Conservation (phyloP, 1,140 invertebrate species). For the Procambarus clarkii region DNA sequence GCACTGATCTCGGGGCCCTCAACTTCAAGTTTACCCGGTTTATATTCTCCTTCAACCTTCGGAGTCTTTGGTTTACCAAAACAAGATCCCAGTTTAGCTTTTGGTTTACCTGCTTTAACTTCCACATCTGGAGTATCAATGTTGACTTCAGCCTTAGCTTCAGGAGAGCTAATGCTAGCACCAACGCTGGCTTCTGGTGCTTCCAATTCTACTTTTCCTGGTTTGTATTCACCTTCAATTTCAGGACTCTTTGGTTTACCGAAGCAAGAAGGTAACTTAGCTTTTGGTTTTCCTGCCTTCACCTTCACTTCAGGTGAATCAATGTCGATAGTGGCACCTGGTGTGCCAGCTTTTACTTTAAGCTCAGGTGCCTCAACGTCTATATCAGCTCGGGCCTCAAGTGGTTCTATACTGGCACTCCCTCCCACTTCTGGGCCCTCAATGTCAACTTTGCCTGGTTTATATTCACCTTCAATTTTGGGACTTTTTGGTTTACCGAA, state of each 20-base stretch:
- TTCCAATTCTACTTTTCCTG: constrained; percentile 8
- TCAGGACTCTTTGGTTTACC: constrained; percentile 46
- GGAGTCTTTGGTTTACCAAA: constrained; percentile 32
- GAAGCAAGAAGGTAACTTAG: constrained; percentile 48
- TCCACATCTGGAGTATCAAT: constrained; percentile 28
- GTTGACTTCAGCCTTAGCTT: constrained; percentile 1
- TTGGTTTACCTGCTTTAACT: constrained; percentile 51
- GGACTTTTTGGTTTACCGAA: constrained; percentile 50
- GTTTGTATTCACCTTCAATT: constrained; percentile 50
- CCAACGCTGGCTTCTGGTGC: constrained; percentile 8
- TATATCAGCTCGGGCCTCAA: constrained; percentile 24
- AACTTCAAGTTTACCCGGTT: constrained; percentile 13
- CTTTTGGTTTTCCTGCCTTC: constrained; percentile 41
- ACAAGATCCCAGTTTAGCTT: constrained; percentile 58
- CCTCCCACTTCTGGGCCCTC: constrained; percentile 23
- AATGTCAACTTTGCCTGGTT: constrained; percentile 17
- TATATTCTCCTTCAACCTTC: constrained; percentile 40
- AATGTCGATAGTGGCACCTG: not conserved
- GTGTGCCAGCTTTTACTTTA: not conserved
- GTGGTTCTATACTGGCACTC: not conserved
- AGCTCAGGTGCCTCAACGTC: constrained; percentile 13
- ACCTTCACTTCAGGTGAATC: constrained; percentile 20
- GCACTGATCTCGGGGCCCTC: constrained; percentile 9
- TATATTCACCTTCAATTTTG: constrained; percentile 7
- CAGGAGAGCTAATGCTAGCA: not conserved